phyloP scores from a whole-genome alignment of 2,888 invertebrate genomes.

The Eremobia ochroleuca region DNA sequence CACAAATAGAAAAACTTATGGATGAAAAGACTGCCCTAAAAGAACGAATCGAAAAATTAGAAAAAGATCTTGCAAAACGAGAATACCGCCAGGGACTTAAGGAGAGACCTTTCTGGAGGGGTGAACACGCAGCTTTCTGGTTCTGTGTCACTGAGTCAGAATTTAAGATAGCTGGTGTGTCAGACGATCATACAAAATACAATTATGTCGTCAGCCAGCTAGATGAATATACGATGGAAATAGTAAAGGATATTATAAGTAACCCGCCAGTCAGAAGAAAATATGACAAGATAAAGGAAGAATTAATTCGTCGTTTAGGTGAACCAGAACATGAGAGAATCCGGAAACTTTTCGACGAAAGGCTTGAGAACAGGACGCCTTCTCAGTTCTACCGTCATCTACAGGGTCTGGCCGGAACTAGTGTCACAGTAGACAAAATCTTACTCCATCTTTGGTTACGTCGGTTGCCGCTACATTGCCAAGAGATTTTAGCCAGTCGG shows the following conservation, averaged over 20 bases:
- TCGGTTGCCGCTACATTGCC: slow-evolving; percentile 33
- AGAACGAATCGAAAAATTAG: neutral
- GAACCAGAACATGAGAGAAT: slow-evolving; percentile 32
- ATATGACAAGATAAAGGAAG: slow-evolving; percentile 34
- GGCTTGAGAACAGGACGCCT: slow-evolving; percentile 29
- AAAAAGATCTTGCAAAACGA: neutral
- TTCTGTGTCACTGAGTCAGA: slow-evolving; percentile 29
- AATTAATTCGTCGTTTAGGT: slow-evolving; percentile 21
- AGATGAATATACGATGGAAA: slow-evolving; percentile 10
- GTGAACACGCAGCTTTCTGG: slow-evolving; percentile 6
- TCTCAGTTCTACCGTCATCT: slow-evolving; percentile 41
- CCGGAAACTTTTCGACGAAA: slow-evolving; percentile 32
- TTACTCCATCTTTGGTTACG: slow-evolving; percentile 45
- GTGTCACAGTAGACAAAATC: slow-evolving; percentile 23
- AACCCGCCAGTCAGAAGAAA: slow-evolving; percentile 19
- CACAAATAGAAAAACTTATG: slow-evolving; percentile 11
- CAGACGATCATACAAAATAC: slow-evolving; percentile 34
- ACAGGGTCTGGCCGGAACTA: slow-evolving; percentile 12
- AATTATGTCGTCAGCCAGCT: slow-evolving; percentile 46
- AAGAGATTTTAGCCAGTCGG: slow-evolving; percentile 33
- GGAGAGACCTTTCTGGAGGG: slow-evolving; percentile 22
- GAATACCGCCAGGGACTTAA: slow-evolving; percentile 27
- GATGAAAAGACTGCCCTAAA: neutral
- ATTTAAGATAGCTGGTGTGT: slow-evolving; percentile 23
- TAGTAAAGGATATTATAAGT: slow-evolving; percentile 29